These are phyloP conservation scores for Halcyon malimbica DNA, from an alignment of 2,113 vertebrate species.

Conservation along the genomic window DNA sequence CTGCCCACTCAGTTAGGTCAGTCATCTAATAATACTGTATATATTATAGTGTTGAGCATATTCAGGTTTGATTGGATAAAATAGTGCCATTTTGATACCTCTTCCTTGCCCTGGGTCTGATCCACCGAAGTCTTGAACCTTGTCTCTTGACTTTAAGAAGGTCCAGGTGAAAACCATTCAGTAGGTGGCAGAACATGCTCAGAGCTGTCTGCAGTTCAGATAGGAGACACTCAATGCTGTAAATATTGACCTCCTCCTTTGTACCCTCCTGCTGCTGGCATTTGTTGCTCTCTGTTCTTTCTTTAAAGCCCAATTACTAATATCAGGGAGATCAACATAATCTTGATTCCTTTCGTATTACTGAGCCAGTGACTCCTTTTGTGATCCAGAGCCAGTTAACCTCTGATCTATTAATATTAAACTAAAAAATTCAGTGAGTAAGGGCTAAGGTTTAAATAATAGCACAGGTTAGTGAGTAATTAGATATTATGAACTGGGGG, in stretches of 20 bases:
- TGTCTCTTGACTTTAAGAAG: not conserved
- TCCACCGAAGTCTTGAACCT: not conserved
- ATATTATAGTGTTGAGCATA: not conserved
- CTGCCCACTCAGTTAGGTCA: not conserved
- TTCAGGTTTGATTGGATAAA: not conserved
- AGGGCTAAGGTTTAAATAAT: conserved; percentile 20
- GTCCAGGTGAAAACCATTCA: not conserved
- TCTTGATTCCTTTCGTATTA: not conserved
- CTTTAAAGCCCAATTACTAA: not conserved
- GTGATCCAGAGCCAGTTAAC: conserved; percentile 23
- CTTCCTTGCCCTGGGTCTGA: not conserved
- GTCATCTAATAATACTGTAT: not conserved
- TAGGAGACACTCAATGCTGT: not conserved
- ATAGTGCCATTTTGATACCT: not conserved
- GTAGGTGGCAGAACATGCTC: not conserved
- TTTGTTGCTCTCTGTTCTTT: not conserved
- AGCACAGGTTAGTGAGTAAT: not conserved
- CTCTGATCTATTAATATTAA: conserved; percentile 50
- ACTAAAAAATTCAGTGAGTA: conserved; percentile 13
- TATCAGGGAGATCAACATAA: not conserved
- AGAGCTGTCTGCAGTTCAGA: not conserved
- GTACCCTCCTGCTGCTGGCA: not conserved
- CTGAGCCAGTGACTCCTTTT: not conserved
- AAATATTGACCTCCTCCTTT: not conserved
- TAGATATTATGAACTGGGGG: conserved; percentile 1